Base-by-base conservation (phyloP, 2,888 invertebrate genomes). In the Troglohyphantes excavatus region DNA sequence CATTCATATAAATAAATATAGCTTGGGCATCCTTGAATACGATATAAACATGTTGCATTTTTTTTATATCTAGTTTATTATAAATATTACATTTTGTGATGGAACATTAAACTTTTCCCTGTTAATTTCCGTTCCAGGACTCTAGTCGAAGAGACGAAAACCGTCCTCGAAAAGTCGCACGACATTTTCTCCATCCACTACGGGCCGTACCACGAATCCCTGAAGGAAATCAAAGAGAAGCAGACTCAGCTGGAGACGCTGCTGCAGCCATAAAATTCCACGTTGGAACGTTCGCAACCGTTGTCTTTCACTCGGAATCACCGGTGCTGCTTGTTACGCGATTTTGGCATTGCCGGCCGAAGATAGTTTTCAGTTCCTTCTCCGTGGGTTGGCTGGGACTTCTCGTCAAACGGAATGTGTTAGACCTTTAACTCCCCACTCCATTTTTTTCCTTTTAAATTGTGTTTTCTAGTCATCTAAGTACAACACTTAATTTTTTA, bases 151-250 rank as follows among this genome's bases (percentile, higher is more conserved):
- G 91, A 91, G 46, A 68, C 91, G 6, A 65, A 53, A 61, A 53
- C 21, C 65, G 90, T 91, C 17, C 85, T 91, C 13, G 86, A 85
- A 9, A 82, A 90, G 39, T 89, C 91, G 2, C 43, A 68, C 27
- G 27, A 83, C 29, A 91, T 91, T 11, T 90, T 91, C 65, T 90
- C 86, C 86, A 90, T 91, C 86, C 90, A 91, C 39, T 91, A 91
- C 78, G 91, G 91, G 5, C 88, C 91, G 29, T 46, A 86, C 79
- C 91, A 91, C 43, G 70, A 72, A 70, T 63, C 82, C 1, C 67
- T 91, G 19, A 75, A 91, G 26, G 91, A 91, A 46, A 70, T 91
- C 17, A 61, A 68, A 21, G 84, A 84, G 23, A 91, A 91, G 63
- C 70, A 88, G 27, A 29, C 43, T 5, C 90, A 91, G 26, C 81